Base-by-base conservation (phyloP, 2,113 vertebrate species). In the Sapayoa aenigma region DNA sequence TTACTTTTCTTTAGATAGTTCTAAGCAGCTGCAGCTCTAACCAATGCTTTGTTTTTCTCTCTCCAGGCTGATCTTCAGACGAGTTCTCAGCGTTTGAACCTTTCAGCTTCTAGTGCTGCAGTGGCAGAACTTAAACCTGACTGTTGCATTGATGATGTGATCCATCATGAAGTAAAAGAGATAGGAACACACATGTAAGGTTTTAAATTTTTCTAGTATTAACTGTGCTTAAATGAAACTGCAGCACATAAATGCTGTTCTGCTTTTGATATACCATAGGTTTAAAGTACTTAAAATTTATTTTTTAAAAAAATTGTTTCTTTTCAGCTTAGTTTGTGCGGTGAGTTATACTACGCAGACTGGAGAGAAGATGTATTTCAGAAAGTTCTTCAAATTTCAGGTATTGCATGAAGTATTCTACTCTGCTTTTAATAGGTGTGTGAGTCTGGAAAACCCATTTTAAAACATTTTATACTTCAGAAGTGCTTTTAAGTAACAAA, bases 341-440 rank as follows among this genome's bases (percentile, higher is more conserved):
- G 99, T 99, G 95, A 99, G 99, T 96, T 99, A 99, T 75, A 99
- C 99, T 89, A 99, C 98, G 1, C 99, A 99, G 93, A 97, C 97
- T 14, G 99, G 99, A 96, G 99, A 99, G 97, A 99, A 99, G 97
- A 99, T 99, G 97, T 99, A 99, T 97, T 99, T 99, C 97, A 98
- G 99, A 85, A 99, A 99, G 96, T 99, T 99, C 98, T 99, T 99
- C 98, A 99, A 99, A 98, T 99, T 99, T 97, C 99, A 99, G 99
- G 99, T 99, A 98, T 83, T 90, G 24, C 20, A 10, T 63, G 15
- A 96, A 77, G 23, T 62, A 67, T 20, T 60, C 30, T 84, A 44
- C 17, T 87, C n/a, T 83, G 21, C 14, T 63, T 87, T 17, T 85
- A 62, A 4, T 50, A 83, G 74, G 33, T 53, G n/a, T 7, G 15